Evolutionary conservation across 2,888 invertebrate genomes (phyloP).

Genomic region (Zygaena filipendulae): DNA sequence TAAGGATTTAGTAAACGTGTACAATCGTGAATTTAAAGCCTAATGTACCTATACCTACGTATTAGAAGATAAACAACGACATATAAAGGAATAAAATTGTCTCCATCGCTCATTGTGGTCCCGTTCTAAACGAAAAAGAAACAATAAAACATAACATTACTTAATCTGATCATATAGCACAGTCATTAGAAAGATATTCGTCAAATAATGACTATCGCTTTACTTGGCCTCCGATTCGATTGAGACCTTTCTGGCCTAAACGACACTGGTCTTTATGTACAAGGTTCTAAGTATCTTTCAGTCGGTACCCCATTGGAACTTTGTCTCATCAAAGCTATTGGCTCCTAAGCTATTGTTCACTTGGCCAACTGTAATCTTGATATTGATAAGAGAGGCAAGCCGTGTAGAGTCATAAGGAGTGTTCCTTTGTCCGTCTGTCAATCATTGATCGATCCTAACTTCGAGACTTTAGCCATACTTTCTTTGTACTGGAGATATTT

Average conservation of each 20-base stretch:
- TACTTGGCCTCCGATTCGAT: too few species aligned
- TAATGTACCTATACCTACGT: too few species aligned
- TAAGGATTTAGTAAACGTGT: too few species aligned
- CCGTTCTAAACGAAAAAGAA: conserved; percentile 24
- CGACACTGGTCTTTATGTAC: conserved; percentile 16
- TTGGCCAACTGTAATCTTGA: conserved; percentile 30
- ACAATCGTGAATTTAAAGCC: too few species aligned
- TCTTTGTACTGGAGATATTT: too few species aligned
- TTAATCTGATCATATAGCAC: conserved; percentile 30
- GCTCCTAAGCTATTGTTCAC: too few species aligned
- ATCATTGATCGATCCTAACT: conserved; percentile 32
- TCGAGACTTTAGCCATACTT: neutral
- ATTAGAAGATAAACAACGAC: too few species aligned
- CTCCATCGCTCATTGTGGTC: conserved; percentile 31
- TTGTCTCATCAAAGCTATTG: conserved; percentile 14
- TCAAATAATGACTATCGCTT: conserved; percentile 37
- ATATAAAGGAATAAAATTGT: conserved; percentile 26
- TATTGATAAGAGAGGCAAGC: conserved; percentile 27
- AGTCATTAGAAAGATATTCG: conserved; percentile 35
- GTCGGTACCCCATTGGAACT: conserved; percentile 14
- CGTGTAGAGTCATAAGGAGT: conserved; percentile 28
- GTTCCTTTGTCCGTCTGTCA: conserved; percentile 37
- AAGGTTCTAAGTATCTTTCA: conserved; percentile 15
- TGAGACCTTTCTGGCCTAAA: conserved; percentile 7
- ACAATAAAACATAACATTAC: conserved; percentile 27